Evolutionary conservation across 2,113 vertebrate species (phyloP), one percentile per base, ranked within the genome.

Genomic region (Rhineura floridana): DNA sequence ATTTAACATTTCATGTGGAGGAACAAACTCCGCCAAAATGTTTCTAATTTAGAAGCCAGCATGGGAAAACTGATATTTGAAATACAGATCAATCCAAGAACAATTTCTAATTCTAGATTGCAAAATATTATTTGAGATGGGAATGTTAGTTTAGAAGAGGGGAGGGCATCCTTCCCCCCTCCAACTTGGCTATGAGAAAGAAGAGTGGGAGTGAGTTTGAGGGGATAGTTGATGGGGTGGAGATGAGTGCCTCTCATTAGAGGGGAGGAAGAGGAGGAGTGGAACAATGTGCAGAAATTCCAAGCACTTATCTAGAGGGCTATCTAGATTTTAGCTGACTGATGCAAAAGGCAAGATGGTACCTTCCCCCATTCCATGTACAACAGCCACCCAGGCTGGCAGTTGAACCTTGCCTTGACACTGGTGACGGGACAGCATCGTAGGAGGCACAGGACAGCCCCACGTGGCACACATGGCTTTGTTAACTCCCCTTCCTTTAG

Each of bases 1-100:
- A 42, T 33, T 39, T 59, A 46, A 23, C 50, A 48, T 39, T 48
- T 48, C 42, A 36, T 65, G 42, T 30, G 65, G 52, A 52, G 30
- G 33, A 65, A 86, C 73, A 62, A 63, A 76, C 17, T 46, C 55
- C 63, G 84, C 39, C 72, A 77, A 76, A 85, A 63, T 63, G 30
- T 77, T 78, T 85, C 70, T 76, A 33, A 65, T 86, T 86, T 65
- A 77, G 77, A 86, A 77, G 73, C 44, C 42, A 86, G 21, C 30
- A 50, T n/a, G 59, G 73, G 50, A 63, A 85, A 85, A 78, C 46
- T 55, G 67, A 48, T 78, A 77, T 36, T 86, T 86, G 52, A 86
- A 86, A 86, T 46, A 77, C 6, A 65, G 73, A 86, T 63, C 73
- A 77, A 86, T 65, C 42, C 33, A 46, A 63, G 63, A 36, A 11